Percentiles rank a stretch among this genome's conserved stretches.
Evolutionary conservation across 1,140 invertebrate genomes (phyloP).

Genomic region (Heliconius nattereri): DNA sequence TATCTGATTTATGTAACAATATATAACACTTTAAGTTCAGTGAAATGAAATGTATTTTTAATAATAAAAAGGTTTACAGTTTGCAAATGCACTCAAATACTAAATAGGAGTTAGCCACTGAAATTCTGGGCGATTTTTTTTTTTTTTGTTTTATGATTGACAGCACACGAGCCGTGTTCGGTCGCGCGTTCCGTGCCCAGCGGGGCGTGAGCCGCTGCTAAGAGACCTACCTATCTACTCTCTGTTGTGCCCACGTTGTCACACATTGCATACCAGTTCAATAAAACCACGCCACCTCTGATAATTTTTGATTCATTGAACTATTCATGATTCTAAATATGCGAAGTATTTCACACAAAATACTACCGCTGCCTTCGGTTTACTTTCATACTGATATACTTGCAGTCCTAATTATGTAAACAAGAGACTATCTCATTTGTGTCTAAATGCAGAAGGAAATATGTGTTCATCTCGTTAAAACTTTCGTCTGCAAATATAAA

Average conservation of each 20-base stretch:
- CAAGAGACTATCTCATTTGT: slow-evolving; percentile 60
- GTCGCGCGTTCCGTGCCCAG: slow-evolving; percentile 71
- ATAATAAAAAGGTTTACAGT: slow-evolving; percentile 37
- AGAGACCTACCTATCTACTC: slow-evolving; percentile 69
- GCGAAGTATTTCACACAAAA: not conserved
- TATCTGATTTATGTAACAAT: slow-evolving; percentile 44
- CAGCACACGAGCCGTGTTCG: slow-evolving; percentile 77
- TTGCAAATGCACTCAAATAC: slow-evolving; percentile 47
- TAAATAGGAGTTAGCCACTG: slow-evolving; percentile 69
- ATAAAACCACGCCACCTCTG: slow-evolving; percentile 41
- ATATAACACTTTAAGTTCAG: slow-evolving; percentile 35
- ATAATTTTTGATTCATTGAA: slow-evolving; percentile 47
- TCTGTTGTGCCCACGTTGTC: slow-evolving; percentile 60
- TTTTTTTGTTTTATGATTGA: slow-evolving; percentile 78
- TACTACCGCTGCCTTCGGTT: not conserved
- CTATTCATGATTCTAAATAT: slow-evolving; percentile 1
- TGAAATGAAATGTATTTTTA: slow-evolving; percentile 37
- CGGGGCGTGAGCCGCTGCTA: slow-evolving; percentile 69
- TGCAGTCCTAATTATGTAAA: slow-evolving; percentile 58
- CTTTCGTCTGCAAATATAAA: slow-evolving; percentile 79
- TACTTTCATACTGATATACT: slow-evolving; percentile 37
- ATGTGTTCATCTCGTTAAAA: slow-evolving; percentile 77
- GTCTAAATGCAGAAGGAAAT: slow-evolving; percentile 67
- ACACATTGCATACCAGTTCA: slow-evolving; percentile 61
- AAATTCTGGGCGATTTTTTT: slow-evolving; percentile 69